Evolutionary conservation across 2,888 invertebrate genomes (phyloP), one percentile per base, ranked within the genome.

Genomic region (Chymomyza caudatula): DNA sequence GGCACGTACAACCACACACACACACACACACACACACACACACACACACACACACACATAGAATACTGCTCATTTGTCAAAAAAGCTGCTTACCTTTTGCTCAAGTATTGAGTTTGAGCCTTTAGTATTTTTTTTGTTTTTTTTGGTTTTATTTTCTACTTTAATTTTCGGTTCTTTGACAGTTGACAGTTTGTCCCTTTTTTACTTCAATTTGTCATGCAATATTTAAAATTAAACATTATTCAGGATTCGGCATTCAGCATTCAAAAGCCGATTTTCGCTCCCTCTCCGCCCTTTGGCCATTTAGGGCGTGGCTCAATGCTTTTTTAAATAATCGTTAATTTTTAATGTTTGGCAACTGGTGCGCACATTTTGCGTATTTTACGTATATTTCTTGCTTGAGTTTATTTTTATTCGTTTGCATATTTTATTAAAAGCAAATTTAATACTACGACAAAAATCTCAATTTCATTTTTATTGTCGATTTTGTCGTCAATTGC

Each of bases 261-360:
- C 59, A 51, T 56, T 42, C 63, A 43, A 71, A 78, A 78, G 76
- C 81, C 70, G 77, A 74, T 80, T 77, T 64, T 52, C 44, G 61
- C 68, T 58, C 69, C 66, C 52, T 11, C 11, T 72, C 66, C 52
- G 11, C 11, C 25, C 5, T 25, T 3, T 25, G 25, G 3, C 25
- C 25, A 3, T n/a, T n/a, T n/a, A n/a, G 5, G 25, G 25, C 25
- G 3, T 25, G 25, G 25, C 5, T 5, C 25, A 25, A 25, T 70
- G 69, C 71, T 67, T 76, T 78, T 81, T 81, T 73, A 81, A 81
- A 76, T 76, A 71, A 78, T 71, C 71, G 69, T 78, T 78, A 76
- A 78, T 78, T 76, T 81, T 71, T 78, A 78, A 81, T 78, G 81
- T 65, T 71, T 67, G 70, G 43, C 63, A 55, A 54, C 29, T 37